Evolutionary conservation across 2,797 vertebrate genomes (phyloP), one percentile per base, ranked within the genome.

Genomic region (Octomys mimax): DNA sequence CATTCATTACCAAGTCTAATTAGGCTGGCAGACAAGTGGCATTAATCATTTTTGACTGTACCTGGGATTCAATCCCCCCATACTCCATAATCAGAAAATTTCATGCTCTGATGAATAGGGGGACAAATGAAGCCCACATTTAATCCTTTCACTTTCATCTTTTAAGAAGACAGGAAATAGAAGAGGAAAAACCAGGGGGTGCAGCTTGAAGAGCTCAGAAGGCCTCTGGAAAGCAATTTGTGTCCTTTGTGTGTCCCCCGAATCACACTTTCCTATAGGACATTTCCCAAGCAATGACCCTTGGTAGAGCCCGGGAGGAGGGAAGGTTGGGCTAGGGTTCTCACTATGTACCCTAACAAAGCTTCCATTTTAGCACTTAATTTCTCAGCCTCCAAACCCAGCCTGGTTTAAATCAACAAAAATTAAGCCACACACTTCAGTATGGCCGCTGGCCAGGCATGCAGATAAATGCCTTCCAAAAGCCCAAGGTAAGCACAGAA

Each of bases 21-120:
- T 94, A 96, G 96, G 61, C 93, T 59, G 94, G 94, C 91, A 96
- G 96, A 97, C 94, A 96, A 97, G 94, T 39, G 75, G 93, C 95
- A 98, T 97, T 97, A 96, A 97, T 98, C 97, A 97, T 97, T 94
- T 97, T 92, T 96, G 86, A 97, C 96, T 94, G 54, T 96, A 97
- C 98, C 97, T 96, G 93, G 97, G 91, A 97, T 62, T 87, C 95
- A 90, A 94, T 68, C 81, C 92, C 95, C 90, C 77, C 71, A 84
- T 73, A 94, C 82, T 96, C 95, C 87, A 87, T 95, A 96, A 97
- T 97, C 94, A 95, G 75, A 85, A 87, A 90, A 88, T 96, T 96
- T 93, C 96, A 95, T 85, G 97, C 92, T 77, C 92, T 94, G 96
- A 92, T 95, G 94, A 95, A 95, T 64, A 26, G 86, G 78, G 90